Conservation (phyloP, 2,797 vertebrate species). For the Mergus octosetaceus region DNA sequence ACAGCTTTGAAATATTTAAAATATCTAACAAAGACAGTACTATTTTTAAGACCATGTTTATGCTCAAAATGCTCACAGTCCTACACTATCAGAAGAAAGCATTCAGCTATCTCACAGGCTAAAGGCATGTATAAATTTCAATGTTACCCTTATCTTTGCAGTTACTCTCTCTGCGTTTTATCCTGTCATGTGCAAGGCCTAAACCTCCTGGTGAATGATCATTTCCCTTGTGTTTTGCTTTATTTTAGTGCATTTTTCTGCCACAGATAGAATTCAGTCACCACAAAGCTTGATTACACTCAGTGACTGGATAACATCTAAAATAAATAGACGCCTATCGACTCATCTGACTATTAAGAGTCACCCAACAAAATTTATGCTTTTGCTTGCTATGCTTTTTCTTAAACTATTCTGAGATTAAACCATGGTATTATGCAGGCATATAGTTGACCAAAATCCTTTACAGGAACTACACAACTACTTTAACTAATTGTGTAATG, state of each 20-base stretch:
- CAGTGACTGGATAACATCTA: background rate
- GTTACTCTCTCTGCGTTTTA: background rate
- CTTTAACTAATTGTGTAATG: background rate
- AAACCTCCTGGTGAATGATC: background rate
- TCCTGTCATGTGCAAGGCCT: background rate
- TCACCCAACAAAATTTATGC: background rate
- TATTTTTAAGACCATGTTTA: background rate
- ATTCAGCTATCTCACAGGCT: background rate
- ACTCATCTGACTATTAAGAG: background rate
- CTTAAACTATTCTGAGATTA: background rate
- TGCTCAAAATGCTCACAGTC: background rate
- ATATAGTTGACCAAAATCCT: background rate
- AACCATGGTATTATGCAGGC: background rate
- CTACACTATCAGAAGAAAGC: background rate
- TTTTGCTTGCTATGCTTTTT: background rate
- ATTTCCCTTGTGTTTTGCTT: background rate
- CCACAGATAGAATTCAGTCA: background rate
- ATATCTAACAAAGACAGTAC: background rate
- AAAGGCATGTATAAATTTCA: background rate
- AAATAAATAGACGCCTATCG: background rate
- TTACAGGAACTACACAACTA: background rate
- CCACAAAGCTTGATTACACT: background rate
- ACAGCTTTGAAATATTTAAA: background rate
- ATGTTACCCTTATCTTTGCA: background rate
- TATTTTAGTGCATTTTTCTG: background rate